Evolutionary conservation across 2,113 vertebrate genomes (phyloP), one percentile per base, ranked within the genome.

Genomic region (Osmerus mordax): DNA sequence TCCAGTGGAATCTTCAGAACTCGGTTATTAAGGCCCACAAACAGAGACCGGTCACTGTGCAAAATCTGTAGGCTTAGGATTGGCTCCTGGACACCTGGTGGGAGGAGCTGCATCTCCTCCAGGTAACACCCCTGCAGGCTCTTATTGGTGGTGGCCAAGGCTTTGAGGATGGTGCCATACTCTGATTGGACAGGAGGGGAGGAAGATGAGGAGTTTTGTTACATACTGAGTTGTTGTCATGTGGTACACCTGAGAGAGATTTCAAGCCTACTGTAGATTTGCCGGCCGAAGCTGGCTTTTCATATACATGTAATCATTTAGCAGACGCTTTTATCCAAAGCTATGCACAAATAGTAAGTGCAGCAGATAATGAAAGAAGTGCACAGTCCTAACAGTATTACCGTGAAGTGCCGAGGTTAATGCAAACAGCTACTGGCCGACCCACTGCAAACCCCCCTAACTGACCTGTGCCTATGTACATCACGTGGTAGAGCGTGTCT

Each of bases 391-490:
- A 32, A 32, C 32, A 32, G 36, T 9, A 41, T 6, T 9, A 41
- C 32, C 3, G 36, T 9, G 36, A 41, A 9, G 36, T 41, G 36
- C 29, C 29, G 0, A 32, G 29, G 29, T 32, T 9, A 41, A 41
- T 32, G 29, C 36, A 41, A 9, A 9, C 4, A 41, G 6, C 5
- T 6, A 41, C 36, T 41, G 7, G 36, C 5, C 36, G 5, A 32
- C 36, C 36, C 36, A 9, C 36, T 41, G 7, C 36, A 0, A 41
- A 21, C 2, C 36, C 36, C 7, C 36, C 25, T 12, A 2, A 78
- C 91, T 87, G 80, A 99, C 97, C 97, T 15, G 97, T 99, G 82
- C 96, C 95, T 65, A 99, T 98, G 87, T 98, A 99, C 87, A 98
- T 97, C 70, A 99, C 95, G 0, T 98, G 96, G 84, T 97, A 97